Evolutionary conservation across 2,113 vertebrate genomes (phyloP), one percentile per base, ranked within the genome.

Genomic region (Microcebus jonahi): DNA sequence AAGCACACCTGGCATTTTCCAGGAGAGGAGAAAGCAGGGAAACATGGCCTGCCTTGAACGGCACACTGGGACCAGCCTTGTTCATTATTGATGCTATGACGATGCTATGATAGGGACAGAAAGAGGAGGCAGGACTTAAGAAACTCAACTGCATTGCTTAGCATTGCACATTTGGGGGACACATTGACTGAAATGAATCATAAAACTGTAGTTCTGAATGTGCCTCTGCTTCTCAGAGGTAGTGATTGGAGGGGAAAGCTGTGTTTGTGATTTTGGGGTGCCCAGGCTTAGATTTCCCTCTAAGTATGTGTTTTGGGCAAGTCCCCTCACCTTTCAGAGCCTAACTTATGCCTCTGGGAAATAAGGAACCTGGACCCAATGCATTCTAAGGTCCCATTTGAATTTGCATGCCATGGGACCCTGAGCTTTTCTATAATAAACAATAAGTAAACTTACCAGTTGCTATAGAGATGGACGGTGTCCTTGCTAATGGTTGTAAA

Each of bases 401-500:
- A 36, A 27, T 80, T 88, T 92, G 79, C 59, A 31, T 81, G 68
- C 17, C 34, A n/a, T 12, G 20, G 20, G 15, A 68, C 76, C 55
- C n/a, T 59, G 88, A 10, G 29, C 36, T 86, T 93, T 76, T 95
- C 93, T 90, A 36, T 48, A 86, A 73, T 88, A 97, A 98, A 97
- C 92, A 97, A 15, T 79, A 95, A 97, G 67, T 88, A 94, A 97
- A 97, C 70, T 67, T 68, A 90, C 1, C 1, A 27, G 98, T 95
- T 95, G 75, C 97, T 91, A 92, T 87, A 92, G 86, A 97, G 96
- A 95, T 97, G 95, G 83, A 63, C 70, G 57, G 55, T 15, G 70
- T 80, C 90, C 90, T 94, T 97, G 91, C 93, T 97, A 94, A 88
- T 94, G 90, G 93, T 1, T 92, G 88, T 92, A 48, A 10, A 97